Evolutionary conservation across 2,888 invertebrate species (phyloP).

Genomic region (Molorchus minor): DNA sequence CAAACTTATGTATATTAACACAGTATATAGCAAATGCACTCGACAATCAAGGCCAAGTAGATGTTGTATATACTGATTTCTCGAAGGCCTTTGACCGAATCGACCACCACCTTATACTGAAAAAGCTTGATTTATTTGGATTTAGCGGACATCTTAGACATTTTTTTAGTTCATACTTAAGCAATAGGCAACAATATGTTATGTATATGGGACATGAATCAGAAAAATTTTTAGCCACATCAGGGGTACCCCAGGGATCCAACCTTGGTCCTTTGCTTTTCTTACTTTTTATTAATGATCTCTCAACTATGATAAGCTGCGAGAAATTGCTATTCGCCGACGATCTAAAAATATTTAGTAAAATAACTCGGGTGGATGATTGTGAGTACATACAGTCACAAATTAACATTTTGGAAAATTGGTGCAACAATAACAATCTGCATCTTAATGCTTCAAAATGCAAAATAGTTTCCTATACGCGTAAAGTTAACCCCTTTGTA

Average conservation of each 20-base stretch:
- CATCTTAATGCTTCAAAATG: no score
- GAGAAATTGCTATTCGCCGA: conserved; percentile 15
- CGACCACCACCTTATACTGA: conserved; percentile 26
- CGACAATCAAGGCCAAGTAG: conserved; percentile 26
- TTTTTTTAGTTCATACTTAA: conserved; percentile 12
- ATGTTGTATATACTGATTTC: conserved; percentile 31
- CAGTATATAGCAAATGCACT: conserved; percentile 26
- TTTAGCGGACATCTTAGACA: conserved; percentile 6
- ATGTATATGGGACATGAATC: conserved; percentile 3
- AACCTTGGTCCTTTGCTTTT: conserved; percentile 19
- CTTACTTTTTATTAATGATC: conserved; percentile 16
- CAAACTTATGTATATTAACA: conserved; percentile 30
- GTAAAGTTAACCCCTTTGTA: no score
- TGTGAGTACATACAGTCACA: no score
- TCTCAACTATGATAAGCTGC: neutral
- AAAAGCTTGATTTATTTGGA: conserved; percentile 29
- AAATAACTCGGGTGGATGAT: no score
- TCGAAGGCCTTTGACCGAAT: conserved; percentile 32
- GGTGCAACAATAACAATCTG: no score
- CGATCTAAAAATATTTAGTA: no score
- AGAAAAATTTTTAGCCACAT: neutral
- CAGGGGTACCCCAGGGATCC: conserved; percentile 18
- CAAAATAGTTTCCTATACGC: no score
- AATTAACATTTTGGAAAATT: no score
- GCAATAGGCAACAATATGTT: neutral